These are phyloP conservation scores for Drosophila subpulchrella DNA, from an alignment of 1,140 invertebrate species.

Conservation along the genomic window DNA sequence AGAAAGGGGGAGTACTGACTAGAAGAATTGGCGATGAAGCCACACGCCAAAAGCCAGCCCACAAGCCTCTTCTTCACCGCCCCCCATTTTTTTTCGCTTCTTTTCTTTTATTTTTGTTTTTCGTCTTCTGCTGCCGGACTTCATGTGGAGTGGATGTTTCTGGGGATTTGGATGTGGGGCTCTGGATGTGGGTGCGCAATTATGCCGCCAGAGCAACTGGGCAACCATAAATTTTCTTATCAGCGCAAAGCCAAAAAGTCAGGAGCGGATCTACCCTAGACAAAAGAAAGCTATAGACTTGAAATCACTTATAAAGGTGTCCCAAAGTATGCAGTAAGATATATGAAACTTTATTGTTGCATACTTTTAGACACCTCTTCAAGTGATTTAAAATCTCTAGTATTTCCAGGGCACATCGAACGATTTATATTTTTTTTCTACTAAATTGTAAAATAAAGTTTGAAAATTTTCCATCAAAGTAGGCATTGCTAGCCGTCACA, in stretches of 20 bases:
- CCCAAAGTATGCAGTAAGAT: no score
- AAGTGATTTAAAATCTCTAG: no score
- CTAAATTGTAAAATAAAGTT: no score
- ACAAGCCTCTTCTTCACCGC: constrained; percentile 23
- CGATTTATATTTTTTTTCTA: no score
- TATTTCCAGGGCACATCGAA: no score
- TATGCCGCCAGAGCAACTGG: constrained; percentile 74
- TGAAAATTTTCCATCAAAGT: no score
- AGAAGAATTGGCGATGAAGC: constrained; percentile 50
- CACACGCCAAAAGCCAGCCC: constrained; percentile 68
- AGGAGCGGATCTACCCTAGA: constrained; percentile 44
- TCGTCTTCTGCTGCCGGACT: constrained; percentile 31
- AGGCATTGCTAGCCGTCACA: no score
- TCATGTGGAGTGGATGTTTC: constrained; percentile 36
- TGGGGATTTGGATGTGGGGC: constrained; percentile 8
- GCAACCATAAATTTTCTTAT: constrained; percentile 81
- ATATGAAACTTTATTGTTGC: no score
- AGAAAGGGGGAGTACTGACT: constrained; percentile 3
- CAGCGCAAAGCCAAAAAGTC: constrained; percentile 37
- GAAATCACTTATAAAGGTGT: no score
- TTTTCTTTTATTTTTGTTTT: neutral
- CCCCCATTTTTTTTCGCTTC: neutral
- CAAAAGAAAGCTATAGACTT: neutral
- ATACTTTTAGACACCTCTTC: no score
- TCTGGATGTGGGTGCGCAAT: constrained; percentile 75